Evolutionary conservation across 2,888 invertebrate species (phyloP).

Genomic region (Nasonia oneida): DNA sequence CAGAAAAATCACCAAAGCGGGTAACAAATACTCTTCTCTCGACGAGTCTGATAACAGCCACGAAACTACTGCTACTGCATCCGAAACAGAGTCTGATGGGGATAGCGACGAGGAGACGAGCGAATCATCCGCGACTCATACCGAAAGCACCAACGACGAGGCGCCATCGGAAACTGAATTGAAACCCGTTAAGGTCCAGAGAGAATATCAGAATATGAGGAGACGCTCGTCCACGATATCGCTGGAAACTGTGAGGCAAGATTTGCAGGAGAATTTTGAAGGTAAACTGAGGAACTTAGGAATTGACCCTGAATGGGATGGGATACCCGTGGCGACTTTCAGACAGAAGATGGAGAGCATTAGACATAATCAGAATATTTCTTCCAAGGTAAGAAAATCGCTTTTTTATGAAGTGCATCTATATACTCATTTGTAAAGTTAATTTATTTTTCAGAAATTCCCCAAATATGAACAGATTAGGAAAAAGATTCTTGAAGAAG

Average conservation of each 20-base stretch:
- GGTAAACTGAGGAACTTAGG: slow-evolving; percentile 82
- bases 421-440: neutral
- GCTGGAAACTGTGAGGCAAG: slow-evolving; percentile 65
- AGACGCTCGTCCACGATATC: slow-evolving; percentile 53
- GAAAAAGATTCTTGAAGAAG: slow-evolving; percentile 79
- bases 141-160: slow-evolving; percentile 63
- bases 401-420: neutral
- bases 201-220: neutral
- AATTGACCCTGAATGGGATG: slow-evolving; percentile 83
- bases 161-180: slow-evolving; percentile 5
- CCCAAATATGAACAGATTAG: slow-evolving; percentile 80
- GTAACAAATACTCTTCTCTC: slow-evolving; percentile 48
- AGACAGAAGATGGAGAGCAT: slow-evolving; percentile 82
- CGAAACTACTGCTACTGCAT: slow-evolving; percentile 60
- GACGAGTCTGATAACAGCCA: slow-evolving; percentile 65
- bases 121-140: slow-evolving; percentile 64
- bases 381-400: slow-evolving; percentile 80
- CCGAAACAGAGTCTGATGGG: slow-evolving; percentile 59
- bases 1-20: slow-evolving; percentile 42
- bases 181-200: slow-evolving; percentile 23
- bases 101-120: slow-evolving; percentile 52
- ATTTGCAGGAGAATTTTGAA: slow-evolving; percentile 78
- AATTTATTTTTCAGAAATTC: slow-evolving; percentile 79
- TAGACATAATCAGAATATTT: slow-evolving; percentile 81
- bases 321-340: slow-evolving; percentile 81